Base-by-base conservation (phyloP, 2,888 invertebrate genomes). In the Ennomos fuscantarius region DNA sequence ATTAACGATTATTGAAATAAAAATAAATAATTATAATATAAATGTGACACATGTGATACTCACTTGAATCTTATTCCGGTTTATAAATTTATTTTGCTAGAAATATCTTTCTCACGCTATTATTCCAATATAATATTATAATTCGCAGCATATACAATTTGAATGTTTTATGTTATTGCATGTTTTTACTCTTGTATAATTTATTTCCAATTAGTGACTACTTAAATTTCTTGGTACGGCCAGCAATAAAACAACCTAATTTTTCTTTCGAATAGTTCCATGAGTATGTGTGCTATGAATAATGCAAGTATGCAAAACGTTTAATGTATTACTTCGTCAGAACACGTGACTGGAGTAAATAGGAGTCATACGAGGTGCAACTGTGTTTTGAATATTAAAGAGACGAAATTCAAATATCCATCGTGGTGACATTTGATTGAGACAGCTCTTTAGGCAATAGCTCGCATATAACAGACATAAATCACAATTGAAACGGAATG, bases 271-370 rank as follows among this genome's bases (percentile, higher is more conserved):
- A 73, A 73, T 73, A 65, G 69, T 70, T 70, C 66, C 69, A 71
- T 75, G 71, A 74, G 74, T 66, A 65, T 63, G 67, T 69, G 64
- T 63, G 45, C 60, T 69, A 85, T 87, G 84, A 89, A 87, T 88
- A 84, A 89, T 89, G 82, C 80, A 86, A 66, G 59, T 79, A 87
- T 86, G 87, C 82, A 81, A 86, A 88, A 75, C 77, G 70, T 75
- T 72, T 78, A 75, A 79, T 80, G 83, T 84, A 81, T 82, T 86
- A 83, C 86, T 82, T 79, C 75, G 79, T 71, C 76, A 70, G 63
- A 68, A 78, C 80, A 82, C 89, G 89, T 88, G 89, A 87, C 74
- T 59, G 13, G 87, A 49, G 74, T 87, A 74, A 74, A 80, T 82
- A 83, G 71, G 66, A 81, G 67, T 60, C 59, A 67, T 84, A 82